Evolutionary conservation across 2,797 vertebrate species (phyloP), one percentile per base, ranked within the genome.

Genomic region (Poeciliopsis gracilis): DNA sequence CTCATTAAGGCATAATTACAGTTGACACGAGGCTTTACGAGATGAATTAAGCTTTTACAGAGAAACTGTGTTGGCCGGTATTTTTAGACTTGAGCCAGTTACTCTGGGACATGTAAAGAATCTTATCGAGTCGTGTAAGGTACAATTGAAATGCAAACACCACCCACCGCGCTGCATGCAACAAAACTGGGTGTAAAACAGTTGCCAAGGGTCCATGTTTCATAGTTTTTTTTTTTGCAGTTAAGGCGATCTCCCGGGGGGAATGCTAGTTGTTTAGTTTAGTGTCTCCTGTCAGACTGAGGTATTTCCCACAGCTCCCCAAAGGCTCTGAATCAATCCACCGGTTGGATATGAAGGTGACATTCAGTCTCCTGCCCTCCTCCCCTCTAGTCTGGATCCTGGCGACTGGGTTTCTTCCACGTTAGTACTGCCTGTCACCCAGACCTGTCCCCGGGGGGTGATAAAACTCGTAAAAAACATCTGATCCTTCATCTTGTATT

Each of bases 281-380:
- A 90, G 88, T 84, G 90, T 91, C 90, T 91, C 90, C 87, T 92
- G 85, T 93, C 96, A 89, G 86, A 75, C 80, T 20, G 73, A 88
- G 85, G 89, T 93, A 93, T 93, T 93, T 93, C 87, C 90, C 84
- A 2, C 45, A 47, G 85, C 77, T 93, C 91, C 90, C 91, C 15
- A 76, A 88, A 83, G 89, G 84, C 86, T 86, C 77, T 88, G 87
- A 94, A 92, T 93, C 92, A 91, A 90, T 91, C 84, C 61, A 85
- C 72, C 73, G 79, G 84, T 79, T 90, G 10, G 77, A 92, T 90
- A 87, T 83, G 79, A 87, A 89, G 90, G 87, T 94, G 91, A 94
- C 91, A 93, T 87, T 84, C 86, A 78, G 86, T 81, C 53, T 78
- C 67, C 41, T 70, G 41, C 67, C 43, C 77, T 72, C 86, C 85